Conservation (phyloP, 2,888 invertebrate genomes). For the Ophion costatus region DNA sequence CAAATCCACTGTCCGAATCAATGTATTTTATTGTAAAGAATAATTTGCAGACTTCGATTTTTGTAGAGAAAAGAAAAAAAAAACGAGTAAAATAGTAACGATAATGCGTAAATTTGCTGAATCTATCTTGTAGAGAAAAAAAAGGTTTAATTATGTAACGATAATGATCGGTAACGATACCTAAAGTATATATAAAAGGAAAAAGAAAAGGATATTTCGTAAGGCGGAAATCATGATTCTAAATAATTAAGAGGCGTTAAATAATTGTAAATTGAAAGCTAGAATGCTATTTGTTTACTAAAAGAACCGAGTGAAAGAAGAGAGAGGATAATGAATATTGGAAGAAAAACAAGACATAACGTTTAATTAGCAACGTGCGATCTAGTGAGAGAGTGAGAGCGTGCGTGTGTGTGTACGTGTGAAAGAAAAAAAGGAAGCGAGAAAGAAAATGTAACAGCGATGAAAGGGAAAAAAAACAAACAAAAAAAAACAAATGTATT, state of each 20-base stretch:
- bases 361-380: constrained; percentile 66
- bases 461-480: constrained; percentile 65
- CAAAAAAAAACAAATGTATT: constrained; percentile 71
- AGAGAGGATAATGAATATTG: constrained; percentile 37
- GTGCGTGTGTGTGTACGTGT: constrained; percentile 20
- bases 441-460: constrained; percentile 63
- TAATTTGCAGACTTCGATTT: constrained; percentile 76
- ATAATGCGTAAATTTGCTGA: constrained; percentile 64
- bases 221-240: constrained; percentile 76
- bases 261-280: constrained; percentile 78
- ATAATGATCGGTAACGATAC: constrained; percentile 63
- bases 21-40: constrained; percentile 81
- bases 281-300: constrained; percentile 80
- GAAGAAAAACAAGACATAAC: constrained; percentile 66
- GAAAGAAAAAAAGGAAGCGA: constrained; percentile 15
- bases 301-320: constrained; percentile 65
- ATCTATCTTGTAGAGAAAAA: constrained; percentile 65
- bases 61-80: constrained; percentile 76
- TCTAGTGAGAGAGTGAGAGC: constrained; percentile 67
- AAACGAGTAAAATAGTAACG: constrained; percentile 67
- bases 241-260: constrained; percentile 78
- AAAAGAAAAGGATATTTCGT: constrained; percentile 66
- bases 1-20: constrained; percentile 73
- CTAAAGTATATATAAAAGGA: constrained; percentile 59
- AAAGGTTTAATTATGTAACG: constrained; percentile 71